Evolutionary conservation across 2,113 vertebrate genomes (phyloP).

Genomic region (Amphiprion ocellaris): DNA sequence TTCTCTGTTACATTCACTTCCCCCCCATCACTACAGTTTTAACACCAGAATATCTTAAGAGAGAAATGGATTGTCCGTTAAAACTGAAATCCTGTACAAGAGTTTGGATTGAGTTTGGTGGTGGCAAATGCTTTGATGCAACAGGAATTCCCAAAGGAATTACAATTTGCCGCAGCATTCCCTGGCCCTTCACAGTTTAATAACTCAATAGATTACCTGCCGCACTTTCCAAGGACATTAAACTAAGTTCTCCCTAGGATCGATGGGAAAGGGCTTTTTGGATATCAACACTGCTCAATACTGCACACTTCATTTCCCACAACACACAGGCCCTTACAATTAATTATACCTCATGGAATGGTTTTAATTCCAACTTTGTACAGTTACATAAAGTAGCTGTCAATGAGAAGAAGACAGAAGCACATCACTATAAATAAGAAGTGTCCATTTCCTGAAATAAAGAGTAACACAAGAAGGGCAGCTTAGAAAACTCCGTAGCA

Average conservation of each 20-base stretch:
- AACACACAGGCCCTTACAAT: conserved; percentile 55
- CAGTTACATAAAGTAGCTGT: conserved; percentile 49
- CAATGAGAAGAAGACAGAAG: conserved; percentile 34
- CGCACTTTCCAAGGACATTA: conserved; percentile 83
- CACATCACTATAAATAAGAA: conserved; percentile 22
- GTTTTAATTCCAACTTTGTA: conserved; percentile 68
- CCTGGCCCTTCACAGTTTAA: conserved; percentile 80
- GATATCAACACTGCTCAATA: conserved; percentile 78
- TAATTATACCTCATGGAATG: conserved; percentile 76
- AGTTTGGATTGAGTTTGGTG: conserved; percentile 39
- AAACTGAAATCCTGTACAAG: conserved; percentile 47
- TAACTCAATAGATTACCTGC: conserved; percentile 85
- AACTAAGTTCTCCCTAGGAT: conserved; percentile 79
- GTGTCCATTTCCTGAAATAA: conserved; percentile 28
- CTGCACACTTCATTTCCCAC: conserved; percentile 81
- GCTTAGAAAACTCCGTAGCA: neutral
- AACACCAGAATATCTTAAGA: conserved; percentile 35
- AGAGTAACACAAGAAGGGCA: neutral
- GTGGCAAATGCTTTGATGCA: conserved; percentile 40
- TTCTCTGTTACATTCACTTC: conserved; percentile 43
- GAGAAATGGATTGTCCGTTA: conserved; percentile 60
- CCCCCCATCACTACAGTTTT: conserved; percentile 38
- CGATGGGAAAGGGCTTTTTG: conserved; percentile 77
- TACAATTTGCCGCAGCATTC: conserved; percentile 71
- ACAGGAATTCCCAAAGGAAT: conserved; percentile 67